phyloP scores from a whole-genome alignment of 64 coral and sea anemone genomes.

The Astreopora myriophthalma region DNA sequence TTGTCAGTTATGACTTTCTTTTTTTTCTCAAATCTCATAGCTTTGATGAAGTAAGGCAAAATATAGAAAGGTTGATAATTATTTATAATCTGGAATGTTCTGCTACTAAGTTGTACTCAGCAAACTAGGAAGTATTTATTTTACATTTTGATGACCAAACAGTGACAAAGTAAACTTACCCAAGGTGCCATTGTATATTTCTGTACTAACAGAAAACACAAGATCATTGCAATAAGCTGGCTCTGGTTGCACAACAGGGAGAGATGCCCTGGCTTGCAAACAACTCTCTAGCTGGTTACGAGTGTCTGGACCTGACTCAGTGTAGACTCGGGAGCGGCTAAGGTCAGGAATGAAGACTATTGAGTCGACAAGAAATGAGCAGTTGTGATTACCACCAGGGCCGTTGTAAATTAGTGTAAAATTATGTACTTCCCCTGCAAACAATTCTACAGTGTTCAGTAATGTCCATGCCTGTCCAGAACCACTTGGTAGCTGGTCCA shows the following conservation, averaged over 20 bases:
- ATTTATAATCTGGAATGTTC: too few relatives aligned
- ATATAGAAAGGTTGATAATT: too few relatives aligned
- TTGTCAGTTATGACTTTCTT: too few relatives aligned
- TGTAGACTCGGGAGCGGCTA: slow-evolving; percentile 57
- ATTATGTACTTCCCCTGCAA: slow-evolving; percentile 38
- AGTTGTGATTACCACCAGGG: slow-evolving; percentile 10
- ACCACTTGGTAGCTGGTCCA: neutral
- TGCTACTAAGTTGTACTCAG: too few relatives aligned
- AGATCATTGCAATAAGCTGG: slow-evolving; percentile 43
- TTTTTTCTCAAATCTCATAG: too few relatives aligned
- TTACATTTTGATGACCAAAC: too few relatives aligned
- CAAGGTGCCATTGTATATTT: slow-evolving; percentile 83
- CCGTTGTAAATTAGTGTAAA: slow-evolving; percentile 44
- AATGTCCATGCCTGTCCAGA: slow-evolving; percentile 8
- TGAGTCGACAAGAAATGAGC: slow-evolving; percentile 67
- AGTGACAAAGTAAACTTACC: slow-evolving; percentile 31
- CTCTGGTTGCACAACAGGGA: neutral
- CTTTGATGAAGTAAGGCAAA: too few relatives aligned
- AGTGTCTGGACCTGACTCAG: neutral
- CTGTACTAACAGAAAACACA: slow-evolving; percentile 75
- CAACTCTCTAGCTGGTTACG: slow-evolving; percentile 47
- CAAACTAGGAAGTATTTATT: too few relatives aligned
- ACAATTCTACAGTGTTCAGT: slow-evolving; percentile 8
- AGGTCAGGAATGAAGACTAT: slow-evolving; percentile 75
- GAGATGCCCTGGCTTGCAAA: neutral